Evolutionary conservation across 1,140 invertebrate genomes (phyloP).

Genomic region (Drosophila tsacasi): DNA sequence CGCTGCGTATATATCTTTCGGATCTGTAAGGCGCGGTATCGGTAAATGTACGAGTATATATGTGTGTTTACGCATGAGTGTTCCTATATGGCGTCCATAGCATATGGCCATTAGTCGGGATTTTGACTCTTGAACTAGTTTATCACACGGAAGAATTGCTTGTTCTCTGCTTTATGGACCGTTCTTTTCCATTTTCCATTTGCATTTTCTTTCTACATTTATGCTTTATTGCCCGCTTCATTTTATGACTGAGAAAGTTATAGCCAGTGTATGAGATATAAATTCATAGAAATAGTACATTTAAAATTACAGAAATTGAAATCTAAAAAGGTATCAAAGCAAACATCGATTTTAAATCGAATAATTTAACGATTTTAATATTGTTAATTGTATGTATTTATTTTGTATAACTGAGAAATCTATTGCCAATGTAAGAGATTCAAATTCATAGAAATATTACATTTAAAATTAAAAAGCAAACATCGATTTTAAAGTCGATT

Average conservation of each 20-base stretch:
- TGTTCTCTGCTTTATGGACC: background rate
- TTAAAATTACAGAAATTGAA: background rate
- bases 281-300: background rate
- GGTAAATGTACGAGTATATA: background rate
- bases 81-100: constrained; percentile 15
- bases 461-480: no score
- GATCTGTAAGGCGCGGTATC: constrained; percentile 25
- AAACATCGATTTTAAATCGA: background rate
- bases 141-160: constrained; percentile 37
- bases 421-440: no score
- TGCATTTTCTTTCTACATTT: background rate
- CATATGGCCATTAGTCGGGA: constrained; percentile 42
- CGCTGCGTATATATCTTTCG: constrained; percentile 16
- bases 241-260: constrained; percentile 4
- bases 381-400: no score
- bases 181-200: background rate
- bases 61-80: constrained; percentile 34
- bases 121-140: constrained; percentile 53
- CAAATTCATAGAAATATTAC: no score
- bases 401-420: no score
- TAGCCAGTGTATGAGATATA: background rate
- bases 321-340: no score
- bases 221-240: background rate
- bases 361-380: no score
- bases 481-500: background rate